A percentile compares a stretch with the other conserved stretches of the same genome.
Evolutionary conservation across 2,888 invertebrate species (phyloP).

Genomic region (Meteorus cinctellus): DNA sequence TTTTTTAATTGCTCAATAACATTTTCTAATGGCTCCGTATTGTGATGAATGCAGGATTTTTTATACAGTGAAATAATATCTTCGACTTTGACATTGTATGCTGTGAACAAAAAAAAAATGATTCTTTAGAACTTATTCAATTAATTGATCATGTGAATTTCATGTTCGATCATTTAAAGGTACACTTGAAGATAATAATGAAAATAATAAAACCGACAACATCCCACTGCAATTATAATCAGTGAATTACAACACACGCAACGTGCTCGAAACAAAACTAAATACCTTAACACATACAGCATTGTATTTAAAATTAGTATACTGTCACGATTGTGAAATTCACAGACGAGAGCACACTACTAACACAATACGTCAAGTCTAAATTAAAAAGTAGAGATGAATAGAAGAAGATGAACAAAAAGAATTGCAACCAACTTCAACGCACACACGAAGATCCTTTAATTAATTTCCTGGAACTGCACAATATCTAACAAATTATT

Average conservation of each 20-base stretch:
- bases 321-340: constrained; percentile 63
- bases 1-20: constrained; percentile 84
- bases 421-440: not conserved
- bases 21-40: constrained; percentile 80
- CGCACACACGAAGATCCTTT: not conserved
- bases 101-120: constrained; percentile 72
- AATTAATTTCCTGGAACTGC: not conserved
- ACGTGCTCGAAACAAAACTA: constrained; percentile 38
- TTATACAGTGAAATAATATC: constrained; percentile 84
- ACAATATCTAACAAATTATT: too few relatives aligned
- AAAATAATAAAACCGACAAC: not conserved
- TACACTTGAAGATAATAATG: not conserved
- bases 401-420: constrained; percentile 8
- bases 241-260: constrained; percentile 43
- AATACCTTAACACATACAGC: constrained; percentile 51
- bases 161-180: too few relatives aligned
- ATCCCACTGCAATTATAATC: not conserved
- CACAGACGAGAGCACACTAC: constrained; percentile 57
- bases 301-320: constrained; percentile 68
- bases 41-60: constrained; percentile 83
- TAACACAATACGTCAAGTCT: constrained; percentile 57
- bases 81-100: constrained; percentile 78
- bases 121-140: too few relatives aligned
- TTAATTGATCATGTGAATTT: too few relatives aligned
- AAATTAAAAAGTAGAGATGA: constrained; percentile 29